Conservation (phyloP, 2,797 vertebrate species). For the Garrulus glandarius region DNA sequence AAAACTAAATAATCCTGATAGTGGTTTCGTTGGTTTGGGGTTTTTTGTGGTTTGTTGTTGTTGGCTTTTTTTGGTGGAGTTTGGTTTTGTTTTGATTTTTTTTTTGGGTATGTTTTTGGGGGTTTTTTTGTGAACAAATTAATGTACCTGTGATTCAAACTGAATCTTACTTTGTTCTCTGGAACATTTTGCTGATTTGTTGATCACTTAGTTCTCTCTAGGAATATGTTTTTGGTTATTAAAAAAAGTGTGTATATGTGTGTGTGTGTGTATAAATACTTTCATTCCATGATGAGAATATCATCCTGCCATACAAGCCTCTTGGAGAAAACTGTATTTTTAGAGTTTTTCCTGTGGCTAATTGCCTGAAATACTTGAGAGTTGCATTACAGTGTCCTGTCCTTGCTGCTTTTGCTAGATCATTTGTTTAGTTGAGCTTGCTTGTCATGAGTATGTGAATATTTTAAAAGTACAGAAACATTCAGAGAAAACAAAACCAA, state of each 20-base stretch:
- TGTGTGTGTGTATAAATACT: not conserved
- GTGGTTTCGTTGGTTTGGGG: not conserved
- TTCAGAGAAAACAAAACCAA: not conserved
- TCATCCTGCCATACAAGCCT: not conserved
- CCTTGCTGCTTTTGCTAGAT: not conserved
- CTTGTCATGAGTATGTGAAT: not conserved
- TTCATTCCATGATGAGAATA: not conserved
- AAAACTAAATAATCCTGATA: not conserved
- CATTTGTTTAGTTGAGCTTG: not conserved
- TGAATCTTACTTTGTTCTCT: not conserved
- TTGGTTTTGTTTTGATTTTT: too few relatives aligned
- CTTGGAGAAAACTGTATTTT: not conserved
- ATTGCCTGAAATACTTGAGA: not conserved
- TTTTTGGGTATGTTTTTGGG: not conserved
- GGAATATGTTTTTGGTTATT: not conserved
- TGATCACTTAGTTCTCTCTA: not conserved
- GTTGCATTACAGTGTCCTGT: not conserved
- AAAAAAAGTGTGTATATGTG: accelerated
- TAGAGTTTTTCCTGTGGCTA: not conserved
- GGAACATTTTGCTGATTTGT: not conserved
- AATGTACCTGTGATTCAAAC: not conserved
- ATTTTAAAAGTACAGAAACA: not conserved
- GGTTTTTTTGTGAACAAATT: not conserved
- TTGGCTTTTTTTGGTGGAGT: too few relatives aligned
- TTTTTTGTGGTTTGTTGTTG: too few relatives aligned